Conservation (phyloP, 1,140 invertebrate genomes). For the Battus philenor region DNA sequence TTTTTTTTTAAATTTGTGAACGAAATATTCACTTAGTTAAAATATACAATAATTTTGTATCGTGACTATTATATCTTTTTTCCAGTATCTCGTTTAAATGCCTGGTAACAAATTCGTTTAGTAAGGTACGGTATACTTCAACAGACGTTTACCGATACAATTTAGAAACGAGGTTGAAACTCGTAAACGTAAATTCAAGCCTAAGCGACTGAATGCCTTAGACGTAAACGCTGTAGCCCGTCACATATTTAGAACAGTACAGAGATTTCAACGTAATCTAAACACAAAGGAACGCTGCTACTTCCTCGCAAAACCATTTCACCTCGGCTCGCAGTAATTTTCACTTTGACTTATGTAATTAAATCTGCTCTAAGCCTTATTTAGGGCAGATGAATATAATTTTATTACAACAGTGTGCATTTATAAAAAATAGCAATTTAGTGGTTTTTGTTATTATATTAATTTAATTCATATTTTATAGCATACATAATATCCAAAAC, state of each 20-base stretch:
- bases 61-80: too few species aligned
- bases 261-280: conserved; percentile 26
- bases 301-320: conserved; percentile 22
- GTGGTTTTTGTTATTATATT: too few species aligned
- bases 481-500: too few species aligned
- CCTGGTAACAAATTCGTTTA: conserved; percentile 2
- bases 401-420: too few species aligned
- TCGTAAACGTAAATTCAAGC: conserved; percentile 48
- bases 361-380: conserved; percentile 22
- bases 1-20: too few species aligned
- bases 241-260: conserved; percentile 33
- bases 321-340: conserved; percentile 33
- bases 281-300: conserved; percentile 33
- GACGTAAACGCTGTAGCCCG: conserved; percentile 32
- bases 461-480: too few species aligned
- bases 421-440: too few species aligned
- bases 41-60: too few species aligned
- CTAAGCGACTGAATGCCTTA: conserved; percentile 37
- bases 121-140: conserved; percentile 24
- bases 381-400: conserved; percentile 19
- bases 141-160: conserved; percentile 28
- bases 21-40: too few species aligned
- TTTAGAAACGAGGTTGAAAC: conserved; percentile 33
- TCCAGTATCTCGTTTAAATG: not conserved
- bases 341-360: conserved; percentile 41